Conservation (phyloP, 2,797 vertebrate genomes). For the Oryzias sinensis region DNA sequence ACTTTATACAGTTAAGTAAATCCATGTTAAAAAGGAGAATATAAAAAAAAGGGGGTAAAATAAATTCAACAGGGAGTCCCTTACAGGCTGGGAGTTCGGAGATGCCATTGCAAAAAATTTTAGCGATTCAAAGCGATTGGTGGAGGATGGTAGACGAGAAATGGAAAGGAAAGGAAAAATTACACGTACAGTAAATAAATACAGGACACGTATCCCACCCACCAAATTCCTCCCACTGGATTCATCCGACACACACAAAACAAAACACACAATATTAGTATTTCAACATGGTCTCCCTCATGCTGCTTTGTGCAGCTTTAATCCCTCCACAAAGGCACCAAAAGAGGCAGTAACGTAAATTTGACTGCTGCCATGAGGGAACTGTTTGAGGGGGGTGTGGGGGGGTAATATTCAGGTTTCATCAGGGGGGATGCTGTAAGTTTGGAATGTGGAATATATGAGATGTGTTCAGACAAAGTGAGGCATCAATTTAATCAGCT, state of each 20-base stretch:
- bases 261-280: constrained; percentile 45
- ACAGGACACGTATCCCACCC: constrained; percentile 39
- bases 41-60: constrained; percentile 10
- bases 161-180: constrained; percentile 34
- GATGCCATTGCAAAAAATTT: constrained; percentile 27
- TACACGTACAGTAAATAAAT: constrained; percentile 54
- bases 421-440: neutral
- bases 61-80: neutral
- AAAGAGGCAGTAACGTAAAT: constrained; percentile 23
- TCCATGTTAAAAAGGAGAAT: constrained; percentile 12
- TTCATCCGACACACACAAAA: constrained; percentile 25
- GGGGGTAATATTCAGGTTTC: constrained; percentile 16
- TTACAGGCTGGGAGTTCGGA: neutral
- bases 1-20: constrained; percentile 23
- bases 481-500: neutral
- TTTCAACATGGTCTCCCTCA: constrained; percentile 34
- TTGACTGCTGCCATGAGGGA: constrained; percentile 12
- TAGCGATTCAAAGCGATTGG: constrained; percentile 7
- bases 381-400: constrained; percentile 1
- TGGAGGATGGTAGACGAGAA: constrained; percentile 20
- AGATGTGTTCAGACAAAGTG: neutral
- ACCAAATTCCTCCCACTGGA: constrained; percentile 37
- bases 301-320: constrained; percentile 23
- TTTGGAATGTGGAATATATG: too few species aligned
- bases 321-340: constrained; percentile 22